Conservation (phyloP, 2,888 invertebrate species). For the Hetaerina titia region DNA sequence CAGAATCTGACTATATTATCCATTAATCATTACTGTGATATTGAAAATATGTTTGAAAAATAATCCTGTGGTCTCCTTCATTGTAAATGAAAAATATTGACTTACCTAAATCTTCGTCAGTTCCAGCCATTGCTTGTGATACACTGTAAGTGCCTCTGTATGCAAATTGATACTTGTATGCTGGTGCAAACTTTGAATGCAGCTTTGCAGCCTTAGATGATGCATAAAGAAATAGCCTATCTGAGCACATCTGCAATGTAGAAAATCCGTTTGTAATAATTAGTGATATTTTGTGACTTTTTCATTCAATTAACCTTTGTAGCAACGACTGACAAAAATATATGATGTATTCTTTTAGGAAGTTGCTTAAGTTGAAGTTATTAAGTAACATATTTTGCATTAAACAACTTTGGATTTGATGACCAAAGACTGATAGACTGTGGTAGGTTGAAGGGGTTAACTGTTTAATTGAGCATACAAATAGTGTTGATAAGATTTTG, state of each 20-base stretch:
- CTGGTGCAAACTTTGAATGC: slow-evolving; percentile 81
- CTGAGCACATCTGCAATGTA: slow-evolving; percentile 81
- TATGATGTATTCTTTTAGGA: no score
- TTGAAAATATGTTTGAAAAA: not conserved
- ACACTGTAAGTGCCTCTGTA: slow-evolving; percentile 82
- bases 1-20: no score
- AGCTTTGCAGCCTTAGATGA: slow-evolving; percentile 82
- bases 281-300: no score
- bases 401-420: no score
- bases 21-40: not conserved
- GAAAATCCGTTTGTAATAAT: not conserved
- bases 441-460: no score
- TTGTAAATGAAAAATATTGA: not conserved
- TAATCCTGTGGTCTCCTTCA: not conserved
- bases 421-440: no score
- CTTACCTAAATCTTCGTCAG: slow-evolving; percentile 81
- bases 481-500: no score
- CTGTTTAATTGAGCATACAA: no score
- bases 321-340: no score
- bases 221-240: slow-evolving; percentile 82
- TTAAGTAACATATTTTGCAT: no score
- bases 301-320: no score
- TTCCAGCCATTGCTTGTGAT: slow-evolving; percentile 79
- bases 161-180: slow-evolving; percentile 83
- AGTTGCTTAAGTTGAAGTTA: no score